These are phyloP conservation scores for Lagopus leucura DNA, from an alignment of 2,113 vertebrate species.

Conservation along the genomic window DNA sequence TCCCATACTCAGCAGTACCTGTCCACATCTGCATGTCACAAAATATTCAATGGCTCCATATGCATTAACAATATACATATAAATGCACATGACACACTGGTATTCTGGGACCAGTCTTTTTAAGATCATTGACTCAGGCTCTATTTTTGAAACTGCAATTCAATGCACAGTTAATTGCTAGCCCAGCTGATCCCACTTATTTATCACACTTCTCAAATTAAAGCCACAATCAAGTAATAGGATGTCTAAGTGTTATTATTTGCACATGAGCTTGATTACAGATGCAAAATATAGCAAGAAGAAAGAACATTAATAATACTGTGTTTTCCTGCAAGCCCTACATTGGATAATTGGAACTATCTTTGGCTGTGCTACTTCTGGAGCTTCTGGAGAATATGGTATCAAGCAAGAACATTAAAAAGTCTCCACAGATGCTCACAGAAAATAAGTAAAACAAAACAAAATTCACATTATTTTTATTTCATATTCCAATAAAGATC, in stretches of 20 bases:
- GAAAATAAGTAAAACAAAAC: constrained; percentile 8
- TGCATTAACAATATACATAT: not conserved
- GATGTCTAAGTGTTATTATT: constrained; percentile 14
- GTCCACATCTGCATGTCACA: not conserved
- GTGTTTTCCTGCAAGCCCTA: not conserved
- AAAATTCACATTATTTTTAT: not conserved
- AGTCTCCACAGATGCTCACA: not conserved
- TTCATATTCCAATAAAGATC: not conserved
- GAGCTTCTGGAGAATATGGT: constrained; percentile 13
- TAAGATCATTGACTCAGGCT: not conserved
- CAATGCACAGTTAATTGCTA: constrained; percentile 44
- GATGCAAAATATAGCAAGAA: constrained; percentile 29
- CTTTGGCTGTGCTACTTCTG: constrained; percentile 42
- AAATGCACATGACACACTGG: not conserved
- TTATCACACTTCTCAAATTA: not conserved
- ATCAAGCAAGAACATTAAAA: not conserved
- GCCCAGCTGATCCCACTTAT: constrained; percentile 32
- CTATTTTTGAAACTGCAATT: constrained; percentile 44
- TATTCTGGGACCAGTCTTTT: not conserved
- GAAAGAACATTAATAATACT: not conserved
- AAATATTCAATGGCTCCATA: not conserved
- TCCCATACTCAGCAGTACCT: not conserved
- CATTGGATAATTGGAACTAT: constrained; percentile 22
- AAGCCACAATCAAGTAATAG: constrained; percentile 20
- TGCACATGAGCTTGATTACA: not conserved